Evolutionary conservation across 2,888 invertebrate species (phyloP), one percentile per base, ranked within the genome.

Genomic region (Ophion ellenae): DNA sequence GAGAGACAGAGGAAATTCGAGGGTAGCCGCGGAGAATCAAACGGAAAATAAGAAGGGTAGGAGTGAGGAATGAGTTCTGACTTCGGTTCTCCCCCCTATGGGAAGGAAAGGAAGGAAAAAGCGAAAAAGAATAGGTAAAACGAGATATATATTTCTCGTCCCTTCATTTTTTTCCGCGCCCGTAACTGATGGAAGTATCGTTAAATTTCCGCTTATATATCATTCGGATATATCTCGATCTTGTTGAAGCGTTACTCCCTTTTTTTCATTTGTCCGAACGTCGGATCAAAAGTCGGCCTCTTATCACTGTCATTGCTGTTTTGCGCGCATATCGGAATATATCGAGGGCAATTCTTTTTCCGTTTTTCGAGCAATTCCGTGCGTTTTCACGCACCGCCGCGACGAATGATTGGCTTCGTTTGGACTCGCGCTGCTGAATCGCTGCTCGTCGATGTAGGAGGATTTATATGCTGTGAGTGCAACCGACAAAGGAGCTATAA

Each of bases 381-480:
- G 64, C 28, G 24, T 57, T 66, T 45, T 45, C 9, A 10, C 28
- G 14, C 28, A 36, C 67, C 40, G 57, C 28, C 73, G 57, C 7
- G 71, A 81, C 76, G 80, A 81, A 77, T 83, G 53, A 86, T 80
- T 32, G 80, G 57, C 77, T 69, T 83, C 57, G 80, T 73, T 81
- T 83, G 10, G 5, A 45, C 45, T 9, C 11, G 6, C 11, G 11
- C 11, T 11, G 11, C 45, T 45, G 45, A 11, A 45, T 5, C 11
- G 45, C 10, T 45, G 45, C 45, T 45, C 45, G 45, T 11, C 9
- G 45, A 11, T 11, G 45, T 45, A 45, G 45, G 71, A 71, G 57
- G 71, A 57, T 53, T 71, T 71, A 57, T 57, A 57, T 10, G 24
- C 17, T 20, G 24, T 57, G 14, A 66, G 73, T 47, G 63, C 14